Evolutionary conservation across 2,888 invertebrate species (phyloP), one percentile per base, ranked within the genome.

Genomic region (Lepeophtheirus nordmannii): DNA sequence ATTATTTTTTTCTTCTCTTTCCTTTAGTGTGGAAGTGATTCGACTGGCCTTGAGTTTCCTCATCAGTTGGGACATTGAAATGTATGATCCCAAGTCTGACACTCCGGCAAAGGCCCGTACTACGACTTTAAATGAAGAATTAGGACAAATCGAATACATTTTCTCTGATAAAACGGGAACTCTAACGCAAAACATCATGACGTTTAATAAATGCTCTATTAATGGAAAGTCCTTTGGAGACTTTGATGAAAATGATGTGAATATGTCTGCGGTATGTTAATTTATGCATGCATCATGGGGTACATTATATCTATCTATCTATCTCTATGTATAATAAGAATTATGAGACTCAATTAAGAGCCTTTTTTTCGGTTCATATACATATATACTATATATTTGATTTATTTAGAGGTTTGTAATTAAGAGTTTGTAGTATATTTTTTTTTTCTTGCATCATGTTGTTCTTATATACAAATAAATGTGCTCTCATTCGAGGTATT

Each of bases 141-240:
- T 97, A 71, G 94, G 96, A 71, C 94, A 97, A 80, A 96, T 98
- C 73, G 93, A 98, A 78, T 98, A 98, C 78, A 88, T 98, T 75
- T 98, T 98, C 80, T 94, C 94, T 62, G 98, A 98, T 78, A 98
- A 98, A 80, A 98, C 98, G 69, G 98, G 98, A 72, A 98, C 98
- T 14, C 80, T 98, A 67, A 98, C 98, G 38, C 73, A 96, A 81
- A 98, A 98, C 77, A 94, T 98, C 72, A 98, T 98, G 98, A 91
- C 94, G 67, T 98, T 98, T 78, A 97, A 97, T 78, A 97, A 97
- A 79, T 96, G 96, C 77, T 91, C 96, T 69, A 92, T 98, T 71
- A 87, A 85, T 70, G 94, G 91, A 9, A 82, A 84, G 71, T 82
- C 86, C 67, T 98, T 92, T 77, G 98, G 98, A 22, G 94, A 97